Evolutionary conservation across 2,797 vertebrate species (phyloP), one percentile per base, ranked within the genome.

Genomic region (Pangasius sanitwongsei): DNA sequence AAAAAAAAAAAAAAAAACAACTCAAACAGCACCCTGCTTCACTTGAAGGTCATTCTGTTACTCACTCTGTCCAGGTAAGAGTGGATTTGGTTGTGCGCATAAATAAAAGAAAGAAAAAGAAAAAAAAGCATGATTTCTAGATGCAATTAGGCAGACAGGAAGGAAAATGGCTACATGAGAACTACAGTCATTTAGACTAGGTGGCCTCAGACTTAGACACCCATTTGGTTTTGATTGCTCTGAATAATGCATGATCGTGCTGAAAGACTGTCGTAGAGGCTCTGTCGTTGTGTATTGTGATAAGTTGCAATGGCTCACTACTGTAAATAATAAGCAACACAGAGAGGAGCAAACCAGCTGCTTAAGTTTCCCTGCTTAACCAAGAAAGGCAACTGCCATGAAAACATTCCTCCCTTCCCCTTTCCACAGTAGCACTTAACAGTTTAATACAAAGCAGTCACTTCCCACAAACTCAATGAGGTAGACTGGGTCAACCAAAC

Each of bases 401-500:
- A 89, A 86, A 77, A 93, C 94, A 92, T 92, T 87, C 88, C 91
- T 87, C 87, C 93, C 93, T 92, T 93, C 90, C 87, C 92, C 92
- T 94, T 93, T 96, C 96, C 96, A 96, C 95, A 96, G 95, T 96
- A 97, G 96, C 94, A 95, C 93, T 95, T 95, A 95, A 95, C 95
- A 95, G 94, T 96, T 96, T 95, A 94, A 95, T 95, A 96, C 95
- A 96, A 97, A 96, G 96, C 95, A 95, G 95, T 96, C 94, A 94
- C 95, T 95, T 96, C 93, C 95, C 95, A 94, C 94, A 95, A 94
- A 96, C 96, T 96, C 95, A 96, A 96, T 97, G 96, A 97, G 96
- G 96, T 97, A 97, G 96, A 96, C 96, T 94, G 96, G 96, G 96
- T 96, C 93, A 90, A 93, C 93, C 92, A 92, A 96, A 95, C 95